phyloP scores from a whole-genome alignment of 1,140 invertebrate species.

The Bicyclus anynana region DNA sequence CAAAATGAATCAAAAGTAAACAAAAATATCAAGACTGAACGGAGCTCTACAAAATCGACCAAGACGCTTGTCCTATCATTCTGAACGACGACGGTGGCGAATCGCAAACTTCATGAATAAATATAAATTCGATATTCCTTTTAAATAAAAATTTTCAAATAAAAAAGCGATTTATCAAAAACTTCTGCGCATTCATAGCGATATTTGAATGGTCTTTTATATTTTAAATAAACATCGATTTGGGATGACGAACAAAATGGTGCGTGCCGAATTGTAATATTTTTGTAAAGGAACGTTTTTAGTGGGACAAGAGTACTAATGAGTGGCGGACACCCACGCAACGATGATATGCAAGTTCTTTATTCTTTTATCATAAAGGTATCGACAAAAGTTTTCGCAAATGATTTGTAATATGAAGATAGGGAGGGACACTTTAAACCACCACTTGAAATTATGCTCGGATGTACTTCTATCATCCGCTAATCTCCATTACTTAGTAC shows the following conservation, averaged over 20 bases:
- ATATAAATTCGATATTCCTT: slow-evolving; percentile 72
- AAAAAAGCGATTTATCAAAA: slow-evolving; percentile 75
- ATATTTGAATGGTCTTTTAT: slow-evolving; percentile 59
- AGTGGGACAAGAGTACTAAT: slow-evolving; percentile 65
- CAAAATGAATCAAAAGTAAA: not conserved
- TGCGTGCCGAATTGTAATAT: slow-evolving; percentile 51
- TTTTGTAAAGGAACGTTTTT: slow-evolving; percentile 44
- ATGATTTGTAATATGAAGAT: no score
- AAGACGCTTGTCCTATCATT: slow-evolving; percentile 52
- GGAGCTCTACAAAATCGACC: slow-evolving; percentile 16
- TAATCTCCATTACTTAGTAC: no score
- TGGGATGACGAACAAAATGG: slow-evolving; percentile 66
- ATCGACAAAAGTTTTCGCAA: not conserved
- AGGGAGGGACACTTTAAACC: no score
- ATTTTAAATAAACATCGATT: slow-evolving; percentile 74
- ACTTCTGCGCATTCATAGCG: slow-evolving; percentile 46
- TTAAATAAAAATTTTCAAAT: slow-evolving; percentile 69
- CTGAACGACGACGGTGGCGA: slow-evolving; percentile 69
- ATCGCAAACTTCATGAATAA: slow-evolving; percentile 73
- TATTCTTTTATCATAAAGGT: slow-evolving; percentile 23
- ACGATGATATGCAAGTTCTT: slow-evolving; percentile 52
- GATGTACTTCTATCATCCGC: no score
- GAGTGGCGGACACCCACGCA: slow-evolving; percentile 68
- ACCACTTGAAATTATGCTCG: no score
- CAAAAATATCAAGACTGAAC: slow-evolving; percentile 49